Evolutionary conservation across 2,113 vertebrate genomes (phyloP).

Genomic region (Bombycilla garrulus): DNA sequence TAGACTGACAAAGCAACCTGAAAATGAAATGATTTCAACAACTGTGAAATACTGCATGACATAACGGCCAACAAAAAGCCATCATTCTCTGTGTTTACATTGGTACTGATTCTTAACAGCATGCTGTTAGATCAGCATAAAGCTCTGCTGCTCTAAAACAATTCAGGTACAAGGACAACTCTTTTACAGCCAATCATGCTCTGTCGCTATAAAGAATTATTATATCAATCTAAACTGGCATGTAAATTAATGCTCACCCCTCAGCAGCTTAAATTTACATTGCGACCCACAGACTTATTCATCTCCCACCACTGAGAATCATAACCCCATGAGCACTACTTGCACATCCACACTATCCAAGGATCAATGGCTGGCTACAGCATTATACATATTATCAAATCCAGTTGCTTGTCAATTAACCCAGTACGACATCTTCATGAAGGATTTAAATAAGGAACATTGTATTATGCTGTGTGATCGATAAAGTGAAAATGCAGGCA

Average conservation of each 20-base stretch:
- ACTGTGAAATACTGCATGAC: conserved; percentile 59
- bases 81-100: conserved; percentile 53
- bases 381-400: conserved; percentile 59
- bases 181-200: conserved; percentile 49
- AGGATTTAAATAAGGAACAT: conserved; percentile 72
- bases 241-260: conserved; percentile 42
- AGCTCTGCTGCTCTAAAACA: conserved; percentile 64
- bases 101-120: conserved; percentile 48
- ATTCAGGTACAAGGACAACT: conserved; percentile 64
- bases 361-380: conserved; percentile 54
- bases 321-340: conserved; percentile 17
- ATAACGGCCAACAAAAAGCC: conserved; percentile 38
- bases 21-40: conserved; percentile 62
- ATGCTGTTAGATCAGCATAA: conserved; percentile 60
- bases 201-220: conserved; percentile 46
- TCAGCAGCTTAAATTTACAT: conserved; percentile 51
- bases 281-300: conserved; percentile 33
- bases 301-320: not conserved
- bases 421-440: conserved; percentile 51
- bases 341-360: conserved; percentile 3
- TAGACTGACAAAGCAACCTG: conserved; percentile 36
- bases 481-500: conserved; percentile 60
- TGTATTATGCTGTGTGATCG: conserved; percentile 51
- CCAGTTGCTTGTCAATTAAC: conserved; percentile 74
- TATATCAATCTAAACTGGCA: conserved; percentile 55